Evolutionary conservation across 2,113 vertebrate genomes (phyloP), one percentile per base, ranked within the genome.

Genomic region (Nicator chloris): DNA sequence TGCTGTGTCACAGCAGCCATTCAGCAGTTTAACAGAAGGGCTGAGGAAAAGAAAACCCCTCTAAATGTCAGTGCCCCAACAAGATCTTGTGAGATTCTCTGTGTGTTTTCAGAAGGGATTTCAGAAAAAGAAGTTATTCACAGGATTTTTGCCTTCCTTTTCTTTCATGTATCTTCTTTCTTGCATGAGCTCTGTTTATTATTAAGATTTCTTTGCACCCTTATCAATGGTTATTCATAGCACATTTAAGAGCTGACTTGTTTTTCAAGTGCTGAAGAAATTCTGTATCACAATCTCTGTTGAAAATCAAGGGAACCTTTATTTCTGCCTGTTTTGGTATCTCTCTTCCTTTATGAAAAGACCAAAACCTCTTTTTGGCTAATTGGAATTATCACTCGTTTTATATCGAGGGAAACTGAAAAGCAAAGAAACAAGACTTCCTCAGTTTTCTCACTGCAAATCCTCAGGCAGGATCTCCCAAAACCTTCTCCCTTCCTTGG

Each of bases 141-240:
- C 6, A 66, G 60, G 39, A 15, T 65, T 94, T 94, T 94, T 70
- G 22, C 22, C 78, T 90, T 54, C 45, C n/a, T 84, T 85, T 57
- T 84, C 60, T 92, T 94, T 83, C 53, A 49, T 31, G 16, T 5
- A 0, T 61, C 22, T 70, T 56, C 27, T 66, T 87, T 53, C 18
- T 65, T 73, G 10, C 7, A 15, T 12, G 42, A 88, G 23, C 37
- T 82, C 26, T 92, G 7, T 66, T 82, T 73, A 57, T 75, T 65
- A 47, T 50, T 28, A 20, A 37, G 40, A 50, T 7, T 37, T 64
- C 65, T 79, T 65, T 78, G 40, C 22, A 28, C 28, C 21, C n/a
- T 45, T 51, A 19, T 77, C 63, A 77, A 33, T 45, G 49, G 47
- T 80, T 59, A 81, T 72, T 92, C 47, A 70, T 3, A 33, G 33